Evolutionary conservation across 2,888 invertebrate species (phyloP), one percentile per base, ranked within the genome.

Genomic region (Lasioglossum vierecki): DNA sequence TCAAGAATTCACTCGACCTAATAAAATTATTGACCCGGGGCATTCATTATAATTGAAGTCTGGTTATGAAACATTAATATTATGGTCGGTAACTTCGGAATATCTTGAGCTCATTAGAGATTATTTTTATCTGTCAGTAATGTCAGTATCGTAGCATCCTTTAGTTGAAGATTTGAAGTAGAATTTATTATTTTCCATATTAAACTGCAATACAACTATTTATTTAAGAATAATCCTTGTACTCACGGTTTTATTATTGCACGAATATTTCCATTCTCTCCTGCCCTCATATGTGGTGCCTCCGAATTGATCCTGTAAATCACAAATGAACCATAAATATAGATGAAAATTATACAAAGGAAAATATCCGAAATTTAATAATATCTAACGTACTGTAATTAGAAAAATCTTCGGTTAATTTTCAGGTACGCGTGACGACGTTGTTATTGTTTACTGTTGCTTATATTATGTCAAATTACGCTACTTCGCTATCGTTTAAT

Each of bases 401-500:
- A 30, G 6, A 15, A 15, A 30, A 15, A 15, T 15, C 30, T 30
- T 15, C 11, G 1, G 13, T 11, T 30, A 63, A 15, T 30, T 13
- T 30, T 15, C 30, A 26, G 2, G 30, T 2, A 63, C 30, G 63
- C 1, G 30, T 2, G 63, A 2, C 1, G 63, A 30, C 15, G 63
- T 2, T 63, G 26, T 26, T 60, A 15, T 63, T 63, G 63, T 30
- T 63, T 63, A 30, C 30, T 26, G 26, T 6, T 6, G 15, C 13
- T 13, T 6, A 2, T 8, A 22, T 53, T 35, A 35, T 22, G 30
- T 35, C 18, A 22, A 22, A 9, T 22, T 39, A 66, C 35, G 66
- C 66, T 66, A 68, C 66, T 68, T 68, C 66, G 39, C 18, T 35
- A 35, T 68, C 35, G 63, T 35, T 68, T 39, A 68, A 68, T 35